Base-by-base conservation (phyloP, 2,797 vertebrate genomes). In the Pogonophryne albipinna region DNA sequence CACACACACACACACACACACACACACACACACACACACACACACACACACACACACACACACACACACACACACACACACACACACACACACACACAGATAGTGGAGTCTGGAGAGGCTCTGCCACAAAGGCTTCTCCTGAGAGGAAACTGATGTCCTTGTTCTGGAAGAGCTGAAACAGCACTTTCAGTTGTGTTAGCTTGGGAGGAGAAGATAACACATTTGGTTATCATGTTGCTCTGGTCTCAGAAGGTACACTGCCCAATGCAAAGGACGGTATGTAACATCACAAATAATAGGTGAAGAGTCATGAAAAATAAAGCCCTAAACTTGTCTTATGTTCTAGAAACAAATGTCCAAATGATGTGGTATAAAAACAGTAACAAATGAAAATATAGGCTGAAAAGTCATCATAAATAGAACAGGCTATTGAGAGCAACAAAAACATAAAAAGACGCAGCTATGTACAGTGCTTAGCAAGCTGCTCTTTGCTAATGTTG, bases 111-210 rank as follows among this genome's bases (percentile, higher is more conserved):
- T 51, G n/a, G 3, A 71, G 62, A 60, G 73, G 15, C 51, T 62
- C 31, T 5, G 52, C 64, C 20, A 72, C 65, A 20, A 59, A 76
- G 74, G 53, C 63, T 44, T 44, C 58, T 65, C 81, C 74, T 59
- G 11, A 59, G 74, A 66, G 66, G 58, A 53, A 75, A 78, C 71
- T 23, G 45, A 80, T 74, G 77, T 58, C 73, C 63, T 72, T 65
- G 73, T 67, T 75, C 42, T 45, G 56, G 46, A 38, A 34, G 41
- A 70, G 65, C 60, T 55, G 47, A 56, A 45, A 72, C 20, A 46
- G 9, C 59, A 42, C 16, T n/a, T 58, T 50, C 14, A 52, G 11
- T 23, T 59, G 23, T 41, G 34, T 9, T 23, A 19, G 47, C 71
- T 14, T 23, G 14, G 34, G 57, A 59, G 23, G 2, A 38, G 34